These are phyloP conservation scores for Bovichtus diacanthus DNA, from an alignment of 2,797 vertebrate genomes.

Conservation along the genomic window DNA sequence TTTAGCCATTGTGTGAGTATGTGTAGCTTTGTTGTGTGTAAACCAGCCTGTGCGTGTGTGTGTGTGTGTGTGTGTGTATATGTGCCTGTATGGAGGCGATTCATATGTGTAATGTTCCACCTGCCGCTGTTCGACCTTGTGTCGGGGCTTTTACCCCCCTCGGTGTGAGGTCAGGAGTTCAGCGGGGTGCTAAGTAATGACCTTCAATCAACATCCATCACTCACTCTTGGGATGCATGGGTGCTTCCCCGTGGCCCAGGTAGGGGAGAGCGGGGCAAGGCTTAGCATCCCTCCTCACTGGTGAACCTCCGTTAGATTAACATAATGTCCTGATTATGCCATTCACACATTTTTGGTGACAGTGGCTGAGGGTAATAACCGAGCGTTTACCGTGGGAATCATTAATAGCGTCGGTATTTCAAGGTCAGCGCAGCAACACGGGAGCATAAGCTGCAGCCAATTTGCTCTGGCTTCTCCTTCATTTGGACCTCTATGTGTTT, in stretches of 20 bases:
- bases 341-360: conserved; percentile 46
- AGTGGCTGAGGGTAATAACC: conserved; percentile 49
- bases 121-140: conserved; percentile 48
- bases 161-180: conserved; percentile 76
- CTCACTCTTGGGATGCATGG: conserved; percentile 63
- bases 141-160: conserved; percentile 49
- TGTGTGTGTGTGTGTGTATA: conserved; percentile 30
- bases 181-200: conserved; percentile 69
- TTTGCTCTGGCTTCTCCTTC: conserved; percentile 19
- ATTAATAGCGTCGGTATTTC: conserved; percentile 50
- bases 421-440: conserved; percentile 56
- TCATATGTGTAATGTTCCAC: conserved; percentile 46
- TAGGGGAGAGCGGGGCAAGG: conserved; percentile 40
- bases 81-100: conserved; percentile 24
- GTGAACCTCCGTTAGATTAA: conserved; percentile 72
- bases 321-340: conserved; percentile 78
- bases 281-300: conserved; percentile 48
- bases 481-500: conserved; percentile 18
- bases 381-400: conserved; percentile 44
- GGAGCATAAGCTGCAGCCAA: conserved; percentile 4
- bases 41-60: conserved; percentile 30
- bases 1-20: conserved; percentile 58
- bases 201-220: conserved; percentile 80
- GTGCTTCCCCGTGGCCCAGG: conserved; percentile 60
- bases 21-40: conserved; percentile 50